Base-by-base conservation (phyloP, 2,113 vertebrate genomes). In the Melanocharis versteri region DNA sequence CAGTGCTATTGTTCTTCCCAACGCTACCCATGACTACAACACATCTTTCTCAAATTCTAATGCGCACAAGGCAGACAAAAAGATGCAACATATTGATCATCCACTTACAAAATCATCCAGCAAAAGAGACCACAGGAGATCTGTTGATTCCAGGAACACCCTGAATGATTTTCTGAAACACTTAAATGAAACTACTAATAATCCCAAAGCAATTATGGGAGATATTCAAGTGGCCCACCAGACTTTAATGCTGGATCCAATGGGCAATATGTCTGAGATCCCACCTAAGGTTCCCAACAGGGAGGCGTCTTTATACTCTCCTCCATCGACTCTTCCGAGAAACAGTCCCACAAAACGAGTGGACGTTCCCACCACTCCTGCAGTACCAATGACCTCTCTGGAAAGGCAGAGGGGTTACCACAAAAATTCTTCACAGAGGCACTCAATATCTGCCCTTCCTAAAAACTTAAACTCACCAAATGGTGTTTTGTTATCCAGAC, bases 341-440 rank as follows among this genome's bases (percentile, higher is more conserved):
- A 98, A 99, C 94, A 99, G 99, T 94, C 99, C 99, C 42, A 99
- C 99, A 68, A 99, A 99, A 96, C 98, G 99, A 95, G 99, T 99
- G 94, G 99, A 99, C 0, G 99, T 99, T 72, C 99, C 99, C 57
- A 98, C 97, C 65, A 98, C 98, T 11, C 99, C 99, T 45, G 99
- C 98, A 39, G 99, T 98, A 61, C 99, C 99, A 37, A 98, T 99
- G 98, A 99, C 98, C 58, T 99, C 99, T 94, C 98, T 99, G 94
- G 99, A 99, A 98, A 98, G 99, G 91, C 99, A 99, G 90, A 98
- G 99, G 87, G 98, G 98, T 69, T 99, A 99, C 93, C 99, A 99
- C 83, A 98, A 99, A 98, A 99, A 98, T 97, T 99, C 99, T 61
- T 99, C 99, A 39, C 99, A 99, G 83, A 98, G 99, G 98, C 99